A percentile compares a stretch with the other conserved stretches of the same genome.
These are phyloP conservation scores for Electrona antarctica DNA, from an alignment of 2,113 vertebrate genomes.

Conservation along the genomic window DNA sequence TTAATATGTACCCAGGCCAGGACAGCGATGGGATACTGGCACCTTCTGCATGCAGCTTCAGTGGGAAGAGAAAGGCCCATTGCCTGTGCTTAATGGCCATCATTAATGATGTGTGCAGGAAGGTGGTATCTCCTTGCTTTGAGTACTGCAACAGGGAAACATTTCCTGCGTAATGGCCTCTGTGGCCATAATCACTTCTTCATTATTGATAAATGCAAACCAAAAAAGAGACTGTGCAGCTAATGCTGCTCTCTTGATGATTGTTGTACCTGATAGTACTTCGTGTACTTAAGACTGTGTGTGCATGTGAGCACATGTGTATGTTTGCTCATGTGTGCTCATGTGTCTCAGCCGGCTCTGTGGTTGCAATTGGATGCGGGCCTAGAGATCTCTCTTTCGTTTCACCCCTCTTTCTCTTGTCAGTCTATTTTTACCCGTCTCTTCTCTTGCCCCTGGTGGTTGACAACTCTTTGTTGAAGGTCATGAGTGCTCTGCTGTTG, in stretches of 20 bases:
- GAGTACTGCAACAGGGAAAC: not conserved
- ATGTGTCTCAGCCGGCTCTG: constrained; percentile 37
- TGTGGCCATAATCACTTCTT: not conserved
- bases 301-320: constrained; percentile 12
- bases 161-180: constrained; percentile 20
- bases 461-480: constrained; percentile 45
- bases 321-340: constrained; percentile 27
- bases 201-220: constrained; percentile 43
- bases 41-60: not conserved
- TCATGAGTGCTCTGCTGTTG: constrained; percentile 9
- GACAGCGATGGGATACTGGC: not conserved
- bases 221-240: constrained; percentile 27
- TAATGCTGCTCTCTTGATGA: constrained; percentile 27
- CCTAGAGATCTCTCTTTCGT: constrained; percentile 12
- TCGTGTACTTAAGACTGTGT: constrained; percentile 6
- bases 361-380: constrained; percentile 44
- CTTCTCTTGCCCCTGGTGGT: constrained; percentile 27
- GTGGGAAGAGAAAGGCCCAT: not conserved
- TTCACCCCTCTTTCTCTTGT: not conserved
- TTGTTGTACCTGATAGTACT: constrained; percentile 52
- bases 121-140: not conserved
- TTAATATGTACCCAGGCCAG: not conserved
- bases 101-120: constrained; percentile 9
- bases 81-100: constrained; percentile 8
- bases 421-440: constrained; percentile 22